These are phyloP conservation scores for Noctuana brunneofusca DNA, from an alignment of 2,888 invertebrate species.

Conservation along the genomic window DNA sequence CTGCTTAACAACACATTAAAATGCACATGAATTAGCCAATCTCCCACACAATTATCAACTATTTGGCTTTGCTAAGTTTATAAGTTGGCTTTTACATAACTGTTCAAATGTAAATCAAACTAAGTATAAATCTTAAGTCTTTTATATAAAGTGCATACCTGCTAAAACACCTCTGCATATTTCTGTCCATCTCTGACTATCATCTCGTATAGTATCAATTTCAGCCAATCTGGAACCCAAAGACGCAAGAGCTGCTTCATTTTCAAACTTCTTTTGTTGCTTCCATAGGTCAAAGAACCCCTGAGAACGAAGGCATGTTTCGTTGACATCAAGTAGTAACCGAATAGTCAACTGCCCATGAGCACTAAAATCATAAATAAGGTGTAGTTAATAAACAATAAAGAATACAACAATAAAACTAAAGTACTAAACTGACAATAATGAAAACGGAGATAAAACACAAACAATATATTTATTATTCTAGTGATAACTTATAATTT, in stretches of 20 bases:
- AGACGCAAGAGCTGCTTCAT: constrained; percentile 88
- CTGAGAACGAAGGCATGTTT: constrained; percentile 94
- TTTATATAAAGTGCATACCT: constrained; percentile 53
- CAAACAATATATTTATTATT: too few species aligned
- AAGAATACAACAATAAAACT: background rate
- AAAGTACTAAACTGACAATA: background rate
- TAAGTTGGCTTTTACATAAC: too few species aligned
- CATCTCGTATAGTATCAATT: constrained; percentile 86
- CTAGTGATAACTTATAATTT: background rate
- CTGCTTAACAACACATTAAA: too few species aligned
- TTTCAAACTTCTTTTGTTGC: constrained; percentile 94
- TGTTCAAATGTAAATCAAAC: background rate
- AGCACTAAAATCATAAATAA: constrained; percentile 71
- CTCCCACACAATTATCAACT: too few species aligned
- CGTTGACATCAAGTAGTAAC: constrained; percentile 94
- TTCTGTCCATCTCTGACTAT: constrained; percentile 84
- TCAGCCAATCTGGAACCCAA: constrained; percentile 86
- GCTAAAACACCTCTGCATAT: constrained; percentile 86
- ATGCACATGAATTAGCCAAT: too few species aligned
- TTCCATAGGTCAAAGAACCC: constrained; percentile 95
- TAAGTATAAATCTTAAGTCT: background rate
- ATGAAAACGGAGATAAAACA: too few species aligned
- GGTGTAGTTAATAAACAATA: constrained; percentile 28
- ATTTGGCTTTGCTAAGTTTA: too few species aligned
- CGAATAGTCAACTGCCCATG: constrained; percentile 94